A percentile compares a stretch with the other conserved stretches of the same genome.
Evolutionary conservation across 2,797 vertebrate species (phyloP).

Genomic region (Streptopelia turtur): DNA sequence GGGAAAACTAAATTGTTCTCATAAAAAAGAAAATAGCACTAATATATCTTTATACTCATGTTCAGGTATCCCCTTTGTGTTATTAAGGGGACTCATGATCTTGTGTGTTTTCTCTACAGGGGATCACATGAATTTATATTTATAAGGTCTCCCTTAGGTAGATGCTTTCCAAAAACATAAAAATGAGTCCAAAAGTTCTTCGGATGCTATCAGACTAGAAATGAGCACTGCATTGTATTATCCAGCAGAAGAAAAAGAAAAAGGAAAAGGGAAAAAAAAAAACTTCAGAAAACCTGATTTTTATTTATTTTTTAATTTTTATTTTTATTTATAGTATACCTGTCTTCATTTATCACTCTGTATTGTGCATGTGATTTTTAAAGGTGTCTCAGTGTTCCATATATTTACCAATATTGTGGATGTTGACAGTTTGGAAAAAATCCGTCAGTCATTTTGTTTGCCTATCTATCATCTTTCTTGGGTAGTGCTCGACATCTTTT

Average conservation of each 20-base stretch:
- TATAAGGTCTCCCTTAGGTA: slow-evolving; percentile 28
- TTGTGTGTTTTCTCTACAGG: slow-evolving; percentile 53
- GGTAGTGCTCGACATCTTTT: not conserved
- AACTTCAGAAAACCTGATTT: not conserved
- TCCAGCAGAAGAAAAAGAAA: not conserved
- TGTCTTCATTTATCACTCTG: not conserved
- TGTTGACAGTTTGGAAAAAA: not conserved
- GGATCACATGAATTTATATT: slow-evolving; percentile 57
- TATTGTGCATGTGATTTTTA: not conserved
- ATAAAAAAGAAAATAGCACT: slow-evolving; percentile 56
- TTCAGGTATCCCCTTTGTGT: slow-evolving; percentile 57
- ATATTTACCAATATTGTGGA: accelerated
- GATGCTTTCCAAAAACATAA: slow-evolving; percentile 33
- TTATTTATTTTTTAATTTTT: accelerated
- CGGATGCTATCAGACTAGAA: slow-evolving; percentile 25
- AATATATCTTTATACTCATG: slow-evolving; percentile 52
- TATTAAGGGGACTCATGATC: slow-evolving; percentile 49
- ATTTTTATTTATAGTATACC: not conserved
- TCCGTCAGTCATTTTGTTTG: not conserved
- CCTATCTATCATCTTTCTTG: not conserved
- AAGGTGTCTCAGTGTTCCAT: not conserved
- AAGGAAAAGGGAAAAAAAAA: not conserved
- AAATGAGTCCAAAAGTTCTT: slow-evolving; percentile 29
- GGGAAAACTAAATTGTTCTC: slow-evolving; percentile 57
- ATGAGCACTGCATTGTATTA: slow-evolving; percentile 6